phyloP scores from a whole-genome alignment of 2,888 invertebrate species.

The Pseudococcus longispinus region DNA sequence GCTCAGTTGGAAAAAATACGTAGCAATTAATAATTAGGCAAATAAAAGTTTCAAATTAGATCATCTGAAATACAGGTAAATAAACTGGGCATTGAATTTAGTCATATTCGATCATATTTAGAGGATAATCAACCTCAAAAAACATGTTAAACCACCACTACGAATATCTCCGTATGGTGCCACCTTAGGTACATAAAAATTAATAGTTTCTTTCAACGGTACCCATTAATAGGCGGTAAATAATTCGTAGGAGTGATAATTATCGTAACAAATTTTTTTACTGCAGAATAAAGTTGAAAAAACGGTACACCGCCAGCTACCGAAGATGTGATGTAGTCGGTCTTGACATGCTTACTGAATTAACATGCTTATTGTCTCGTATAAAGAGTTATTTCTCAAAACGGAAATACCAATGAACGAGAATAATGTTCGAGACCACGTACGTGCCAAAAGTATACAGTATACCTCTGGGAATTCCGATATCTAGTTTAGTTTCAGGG shows the following conservation, averaged over 20 bases:
- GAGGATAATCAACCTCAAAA: too few species aligned
- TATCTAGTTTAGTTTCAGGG: constrained; percentile 17
- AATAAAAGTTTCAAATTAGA: too few species aligned
- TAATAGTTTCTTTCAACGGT: background rate
- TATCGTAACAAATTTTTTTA: background rate
- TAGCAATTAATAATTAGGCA: too few species aligned
- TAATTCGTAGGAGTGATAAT: constrained; percentile 6
- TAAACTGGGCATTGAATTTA: too few species aligned
- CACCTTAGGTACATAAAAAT: background rate
- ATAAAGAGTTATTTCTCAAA: constrained; percentile 4
- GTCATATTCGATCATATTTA: too few species aligned
- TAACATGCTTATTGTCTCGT: constrained; percentile 38
- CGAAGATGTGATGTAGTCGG: constrained; percentile 12
- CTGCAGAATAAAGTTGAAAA: background rate
- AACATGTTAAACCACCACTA: too few species aligned
- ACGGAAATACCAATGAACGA: constrained; percentile 41
- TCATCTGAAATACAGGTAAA: too few species aligned
- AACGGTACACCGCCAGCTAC: background rate
- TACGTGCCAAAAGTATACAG: constrained; percentile 1
- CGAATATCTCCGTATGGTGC: background rate
- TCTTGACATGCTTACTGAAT: constrained; percentile 41
- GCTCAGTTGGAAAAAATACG: too few species aligned
- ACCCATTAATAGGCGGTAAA: background rate
- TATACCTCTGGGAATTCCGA: constrained; percentile 14
- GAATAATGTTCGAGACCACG: constrained; percentile 4